phyloP scores from a whole-genome alignment of 2,113 vertebrate genomes.

The Podocnemis expansa region DNA sequence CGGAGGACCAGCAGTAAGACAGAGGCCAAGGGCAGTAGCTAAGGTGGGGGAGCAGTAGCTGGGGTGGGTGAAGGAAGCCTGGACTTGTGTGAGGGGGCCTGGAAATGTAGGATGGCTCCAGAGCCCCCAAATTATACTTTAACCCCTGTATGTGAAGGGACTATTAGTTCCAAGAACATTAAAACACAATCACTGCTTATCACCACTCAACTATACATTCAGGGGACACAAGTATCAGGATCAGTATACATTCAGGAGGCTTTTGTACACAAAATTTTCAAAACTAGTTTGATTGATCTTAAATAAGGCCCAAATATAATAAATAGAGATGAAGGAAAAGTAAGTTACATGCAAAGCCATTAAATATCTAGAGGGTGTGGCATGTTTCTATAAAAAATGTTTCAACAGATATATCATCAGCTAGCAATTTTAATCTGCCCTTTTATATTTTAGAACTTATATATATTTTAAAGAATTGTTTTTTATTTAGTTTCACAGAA shows the following conservation, averaged over 20 bases:
- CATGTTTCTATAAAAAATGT: not conserved
- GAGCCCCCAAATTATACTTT: too few species aligned
- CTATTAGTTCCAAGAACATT: not conserved
- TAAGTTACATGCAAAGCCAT: rapidly evolving
- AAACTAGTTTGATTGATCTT: not conserved
- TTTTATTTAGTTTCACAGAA: not conserved
- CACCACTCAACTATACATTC: too few species aligned
- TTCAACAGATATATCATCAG: not conserved
- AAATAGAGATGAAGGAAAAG: not conserved
- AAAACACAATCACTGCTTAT: not conserved
- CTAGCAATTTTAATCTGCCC: not conserved
- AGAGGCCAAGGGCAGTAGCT: too few species aligned
- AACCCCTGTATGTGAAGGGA: too few species aligned
- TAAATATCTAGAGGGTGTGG: not conserved
- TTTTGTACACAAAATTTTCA: not conserved
- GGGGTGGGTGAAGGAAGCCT: too few species aligned
- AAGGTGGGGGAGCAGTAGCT: too few species aligned
- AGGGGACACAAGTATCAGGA: too few species aligned
- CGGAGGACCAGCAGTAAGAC: too few species aligned
- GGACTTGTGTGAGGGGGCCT: too few species aligned
- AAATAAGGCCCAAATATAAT: not conserved
- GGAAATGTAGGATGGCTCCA: too few species aligned
- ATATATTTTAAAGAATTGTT: not conserved
- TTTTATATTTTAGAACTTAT: rapidly evolving
- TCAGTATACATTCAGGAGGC: not conserved